Conservation (phyloP, 2,797 vertebrate species). For the Aselliscus stoliczkanus region DNA sequence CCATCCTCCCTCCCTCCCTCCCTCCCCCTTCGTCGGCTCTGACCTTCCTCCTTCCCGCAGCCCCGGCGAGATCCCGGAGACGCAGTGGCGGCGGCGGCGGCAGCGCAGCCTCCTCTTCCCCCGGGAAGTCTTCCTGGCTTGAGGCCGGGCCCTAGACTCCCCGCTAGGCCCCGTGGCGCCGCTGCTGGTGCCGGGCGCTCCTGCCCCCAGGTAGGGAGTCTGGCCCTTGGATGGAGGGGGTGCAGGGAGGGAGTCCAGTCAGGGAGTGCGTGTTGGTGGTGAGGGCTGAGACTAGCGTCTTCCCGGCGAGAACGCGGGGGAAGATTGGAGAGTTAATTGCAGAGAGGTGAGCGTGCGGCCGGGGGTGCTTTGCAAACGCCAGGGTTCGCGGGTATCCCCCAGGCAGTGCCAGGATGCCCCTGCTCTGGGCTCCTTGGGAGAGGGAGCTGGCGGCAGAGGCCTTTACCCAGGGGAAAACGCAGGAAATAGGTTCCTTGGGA, state of each 20-base stretch:
- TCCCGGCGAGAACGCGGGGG: neutral
- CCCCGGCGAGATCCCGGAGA: slow-evolving; percentile 46
- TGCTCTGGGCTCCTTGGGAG: neutral
- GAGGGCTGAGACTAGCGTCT: neutral
- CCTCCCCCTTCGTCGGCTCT: slow-evolving; percentile 74
- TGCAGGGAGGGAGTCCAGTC: neutral
- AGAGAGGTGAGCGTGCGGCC: neutral
- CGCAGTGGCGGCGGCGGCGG: slow-evolving; percentile 35
- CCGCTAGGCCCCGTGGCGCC: neutral
- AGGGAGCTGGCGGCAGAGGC: neutral
- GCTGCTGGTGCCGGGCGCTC: slow-evolving; percentile 38
- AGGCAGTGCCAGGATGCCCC: neutral
- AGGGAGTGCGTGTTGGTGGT: neutral
- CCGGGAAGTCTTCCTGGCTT: slow-evolving; percentile 51
- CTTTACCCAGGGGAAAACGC: neutral
- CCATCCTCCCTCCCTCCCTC: neutral
- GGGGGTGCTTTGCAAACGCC: neutral
- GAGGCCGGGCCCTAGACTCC: neutral
- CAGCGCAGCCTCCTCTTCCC: slow-evolving; percentile 29
- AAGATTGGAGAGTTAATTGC: neutral
- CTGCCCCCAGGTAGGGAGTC: slow-evolving; percentile 57
- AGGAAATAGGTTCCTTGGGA: neutral
- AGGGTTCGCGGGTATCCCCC: neutral
- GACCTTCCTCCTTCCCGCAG: slow-evolving; percentile 79
- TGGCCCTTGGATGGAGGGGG: neutral